Evolutionary conservation across 2,888 invertebrate genomes (phyloP).

Genomic region (Eupsilia transversa): DNA sequence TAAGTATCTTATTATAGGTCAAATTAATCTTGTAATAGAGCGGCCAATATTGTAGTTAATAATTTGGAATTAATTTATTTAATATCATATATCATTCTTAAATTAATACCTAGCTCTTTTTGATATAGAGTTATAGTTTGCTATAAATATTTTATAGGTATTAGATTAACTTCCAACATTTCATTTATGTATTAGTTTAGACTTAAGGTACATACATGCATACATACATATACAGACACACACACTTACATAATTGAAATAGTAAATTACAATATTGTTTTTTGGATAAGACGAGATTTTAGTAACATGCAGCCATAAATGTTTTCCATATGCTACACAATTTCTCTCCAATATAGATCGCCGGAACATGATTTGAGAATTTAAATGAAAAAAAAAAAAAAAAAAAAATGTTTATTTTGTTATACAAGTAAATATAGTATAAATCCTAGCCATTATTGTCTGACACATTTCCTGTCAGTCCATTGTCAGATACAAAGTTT

Average conservation of each 20-base stretch:
- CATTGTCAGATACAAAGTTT: constrained; percentile 28
- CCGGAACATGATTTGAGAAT: neutral
- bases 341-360: neutral
- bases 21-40: constrained; percentile 4
- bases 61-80: neutral
- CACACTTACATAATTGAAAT: too few species aligned
- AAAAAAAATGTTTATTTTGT: too few species aligned
- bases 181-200: neutral
- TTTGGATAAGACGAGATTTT: too few species aligned
- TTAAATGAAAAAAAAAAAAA: too few species aligned
- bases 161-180: neutral
- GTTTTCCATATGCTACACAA: neutral
- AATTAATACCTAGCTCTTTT: neutral
- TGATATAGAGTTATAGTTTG: neutral
- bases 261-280: too few species aligned
- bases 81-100: too few species aligned
- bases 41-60: constrained; percentile 4
- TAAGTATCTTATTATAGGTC: constrained; percentile 6
- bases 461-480: neutral
- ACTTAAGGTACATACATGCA: too few species aligned
- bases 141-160: neutral
- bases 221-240: too few species aligned
- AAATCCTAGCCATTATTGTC: too few species aligned
- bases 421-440: too few species aligned
- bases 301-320: neutral